These are phyloP conservation scores for Lateolabrax maculatus DNA, from an alignment of 2,797 vertebrate species.

Conservation along the genomic window DNA sequence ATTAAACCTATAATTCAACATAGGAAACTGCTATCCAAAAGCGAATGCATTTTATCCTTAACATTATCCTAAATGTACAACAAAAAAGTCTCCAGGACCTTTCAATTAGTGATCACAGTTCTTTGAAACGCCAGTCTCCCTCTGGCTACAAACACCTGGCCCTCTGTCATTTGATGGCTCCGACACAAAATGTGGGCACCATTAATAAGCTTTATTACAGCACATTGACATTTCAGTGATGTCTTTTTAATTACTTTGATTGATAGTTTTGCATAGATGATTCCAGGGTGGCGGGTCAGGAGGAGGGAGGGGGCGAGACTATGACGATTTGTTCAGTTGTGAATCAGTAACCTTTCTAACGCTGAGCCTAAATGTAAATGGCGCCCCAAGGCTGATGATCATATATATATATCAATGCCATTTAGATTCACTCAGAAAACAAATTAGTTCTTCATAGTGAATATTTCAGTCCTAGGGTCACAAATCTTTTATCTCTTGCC, in stretches of 20 bases:
- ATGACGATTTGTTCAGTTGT: conserved; percentile 48
- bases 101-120: conserved; percentile 49
- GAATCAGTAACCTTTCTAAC: conserved; percentile 71
- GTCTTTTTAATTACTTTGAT: conserved; percentile 82
- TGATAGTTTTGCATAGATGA: conserved; percentile 70
- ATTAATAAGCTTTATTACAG: conserved; percentile 74
- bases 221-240: conserved; percentile 79
- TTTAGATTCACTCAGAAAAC: conserved; percentile 58
- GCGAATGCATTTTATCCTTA: conserved; percentile 10
- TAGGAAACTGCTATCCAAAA: neutral
- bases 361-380: conserved; percentile 70
- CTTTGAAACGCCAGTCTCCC: conserved; percentile 45
- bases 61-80: conserved; percentile 40
- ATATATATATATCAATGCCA: conserved; percentile 53
- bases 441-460: conserved; percentile 31
- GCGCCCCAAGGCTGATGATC: conserved; percentile 51
- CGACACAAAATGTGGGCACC: conserved; percentile 38
- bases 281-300: conserved; percentile 35
- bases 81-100: conserved; percentile 45
- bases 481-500: neutral
- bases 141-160: conserved; percentile 62
- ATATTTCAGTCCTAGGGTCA: conserved; percentile 7
- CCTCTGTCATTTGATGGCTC: conserved; percentile 49
- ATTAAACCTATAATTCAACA: conserved; percentile 25
- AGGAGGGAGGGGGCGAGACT: conserved; percentile 2